Percentiles rank a stretch among this genome's conserved stretches.
phyloP scores from a whole-genome alignment of 2,113 vertebrate genomes.

The Nannospalax galili region DNA sequence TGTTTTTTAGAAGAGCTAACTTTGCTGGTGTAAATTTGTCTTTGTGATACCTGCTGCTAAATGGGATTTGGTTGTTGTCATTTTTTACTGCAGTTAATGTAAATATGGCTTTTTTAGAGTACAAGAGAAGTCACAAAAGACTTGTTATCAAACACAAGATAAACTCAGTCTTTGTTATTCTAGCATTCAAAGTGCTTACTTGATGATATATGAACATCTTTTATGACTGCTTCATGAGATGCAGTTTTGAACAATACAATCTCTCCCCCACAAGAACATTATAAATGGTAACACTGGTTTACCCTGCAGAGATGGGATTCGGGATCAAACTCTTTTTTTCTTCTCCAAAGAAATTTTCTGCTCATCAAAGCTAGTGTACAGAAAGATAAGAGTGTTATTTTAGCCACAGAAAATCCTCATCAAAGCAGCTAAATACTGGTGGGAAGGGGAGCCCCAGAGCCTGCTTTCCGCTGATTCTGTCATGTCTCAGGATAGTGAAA shows the following conservation, averaged over 20 bases:
- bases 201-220: constrained; percentile 58
- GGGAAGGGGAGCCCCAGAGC: neutral
- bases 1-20: neutral
- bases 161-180: constrained; percentile 71
- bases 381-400: constrained; percentile 66
- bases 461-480: constrained; percentile 30
- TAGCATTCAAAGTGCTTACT: constrained; percentile 49
- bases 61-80: constrained; percentile 42
- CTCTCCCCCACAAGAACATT: constrained; percentile 45
- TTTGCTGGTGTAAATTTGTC: constrained; percentile 35
- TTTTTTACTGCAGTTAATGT: constrained; percentile 50
- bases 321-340: constrained; percentile 9
- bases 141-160: constrained; percentile 73
- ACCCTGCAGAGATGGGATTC: constrained; percentile 52
- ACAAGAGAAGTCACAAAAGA: constrained; percentile 69
- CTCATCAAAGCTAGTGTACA: constrained; percentile 33
- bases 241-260: constrained; percentile 56
- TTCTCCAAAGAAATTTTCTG: constrained; percentile 13
- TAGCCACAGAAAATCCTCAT: constrained; percentile 62
- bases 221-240: constrained; percentile 26
- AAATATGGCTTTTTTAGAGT: constrained; percentile 61
- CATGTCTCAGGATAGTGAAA: neutral
- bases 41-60: neutral
- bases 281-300: constrained; percentile 19
- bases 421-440: constrained; percentile 49